Evolutionary conservation across 2,113 vertebrate species (phyloP), one percentile per base, ranked within the genome.

Genomic region (Percopsis transmontana): DNA sequence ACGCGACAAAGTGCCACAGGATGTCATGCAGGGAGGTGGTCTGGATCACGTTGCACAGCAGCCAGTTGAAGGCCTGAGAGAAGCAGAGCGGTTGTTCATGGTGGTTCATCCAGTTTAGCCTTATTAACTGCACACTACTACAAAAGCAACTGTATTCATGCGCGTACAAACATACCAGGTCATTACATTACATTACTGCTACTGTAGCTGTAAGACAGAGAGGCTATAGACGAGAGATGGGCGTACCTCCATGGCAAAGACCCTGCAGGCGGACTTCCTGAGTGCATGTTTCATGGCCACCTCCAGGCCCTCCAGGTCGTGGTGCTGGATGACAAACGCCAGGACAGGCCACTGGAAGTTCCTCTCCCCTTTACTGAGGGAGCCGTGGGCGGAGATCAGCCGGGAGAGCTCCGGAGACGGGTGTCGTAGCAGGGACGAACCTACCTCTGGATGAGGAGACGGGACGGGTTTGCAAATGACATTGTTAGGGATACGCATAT

Each of bases 291-390:
- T 97, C 97, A 99, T 99, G 62, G 97, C 97, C 89, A 98, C 94
- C 88, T 99, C 97, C 80, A 99, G 92, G 66, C 97, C 97, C 87
- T 99, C 97, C 53, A 99, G 88, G 87, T 99, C 97, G 77, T 99
- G 97, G 83, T 99, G 97, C 76, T 99, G 97, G 85, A 99, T 99
- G 55, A 99, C 97, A 86, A 99, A 99, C 68, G 96, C 96, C 84
- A 99, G 80, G 59, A 99, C 97, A 7, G 97, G 97, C 97, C 97
- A 99, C 79, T 98, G 97, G 91, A 98, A 99, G 90, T 99, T 99
- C 80, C 97, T 94, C 87, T 99, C 97, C 70, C 97, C 97, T 81
- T 98, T 99, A 84, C 95, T 97, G 86, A 98, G 95, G 61, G 96
- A 98, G 88, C 97, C 96, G 60, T 99, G 97, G 67, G 97, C 96